Percentiles rank a stretch among this genome's conserved stretches.
Conservation (phyloP, 2,113 vertebrate genomes). For the Eira barbara region DNA sequence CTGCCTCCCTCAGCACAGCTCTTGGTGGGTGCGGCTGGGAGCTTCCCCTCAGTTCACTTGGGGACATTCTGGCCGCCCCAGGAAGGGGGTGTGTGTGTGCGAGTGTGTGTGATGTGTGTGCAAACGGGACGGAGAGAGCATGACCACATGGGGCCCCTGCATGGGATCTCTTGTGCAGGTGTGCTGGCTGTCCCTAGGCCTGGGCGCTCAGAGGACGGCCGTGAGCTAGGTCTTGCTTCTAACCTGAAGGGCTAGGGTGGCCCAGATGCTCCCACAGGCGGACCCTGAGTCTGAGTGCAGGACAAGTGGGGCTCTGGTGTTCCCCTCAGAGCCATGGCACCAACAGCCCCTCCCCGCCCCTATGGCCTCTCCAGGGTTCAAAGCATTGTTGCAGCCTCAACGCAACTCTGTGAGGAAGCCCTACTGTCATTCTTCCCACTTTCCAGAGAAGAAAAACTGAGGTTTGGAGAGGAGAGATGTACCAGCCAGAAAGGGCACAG, state of each 20-base stretch:
- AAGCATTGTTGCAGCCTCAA: background rate
- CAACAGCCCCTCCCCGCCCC: background rate
- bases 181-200: background rate
- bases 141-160: background rate
- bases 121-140: background rate
- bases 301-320: background rate
- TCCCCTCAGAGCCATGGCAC: background rate
- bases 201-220: background rate
- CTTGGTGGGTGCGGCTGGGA: background rate
- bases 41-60: slow-evolving; percentile 29
- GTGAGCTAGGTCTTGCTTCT: background rate
- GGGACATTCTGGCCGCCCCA: slow-evolving; percentile 37
- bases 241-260: background rate
- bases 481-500: background rate
- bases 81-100: background rate
- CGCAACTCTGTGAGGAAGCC: background rate
- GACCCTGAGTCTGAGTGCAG: background rate
- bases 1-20: slow-evolving; percentile 38
- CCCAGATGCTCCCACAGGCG: background rate
- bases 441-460: background rate
- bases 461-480: background rate
- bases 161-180: background rate
- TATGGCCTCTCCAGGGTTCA: background rate
- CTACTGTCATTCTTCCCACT: background rate
- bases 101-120: background rate